A percentile compares a stretch with the other conserved stretches of the same genome.
Conservation (phyloP, 30 jellyfish, hydroid and myxozoan genomes). For the Phacellophora camtschatica region DNA sequence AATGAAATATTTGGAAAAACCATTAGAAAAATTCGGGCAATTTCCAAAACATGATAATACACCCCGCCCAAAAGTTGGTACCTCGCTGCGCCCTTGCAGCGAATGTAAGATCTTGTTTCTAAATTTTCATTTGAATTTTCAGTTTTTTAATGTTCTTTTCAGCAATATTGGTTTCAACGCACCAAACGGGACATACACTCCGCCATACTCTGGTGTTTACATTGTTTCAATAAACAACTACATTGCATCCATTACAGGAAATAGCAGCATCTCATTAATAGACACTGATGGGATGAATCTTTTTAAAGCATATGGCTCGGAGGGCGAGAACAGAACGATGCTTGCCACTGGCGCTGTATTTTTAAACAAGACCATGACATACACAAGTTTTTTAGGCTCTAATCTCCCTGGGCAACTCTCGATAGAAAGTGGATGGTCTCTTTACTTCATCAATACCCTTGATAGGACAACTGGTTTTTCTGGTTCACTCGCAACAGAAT, state of each 20-base stretch:
- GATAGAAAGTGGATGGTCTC: slow-evolving; percentile 62
- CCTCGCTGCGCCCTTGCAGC: too few relatives aligned
- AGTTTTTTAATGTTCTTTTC: neutral
- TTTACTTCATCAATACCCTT: slow-evolving; percentile 51
- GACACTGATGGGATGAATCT: slow-evolving; percentile 11
- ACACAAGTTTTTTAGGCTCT: slow-evolving; percentile 9
- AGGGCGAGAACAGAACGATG: slow-evolving; percentile 56
- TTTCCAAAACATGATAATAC: too few relatives aligned
- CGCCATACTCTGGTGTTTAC: slow-evolving; percentile 66
- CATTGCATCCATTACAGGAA: slow-evolving; percentile 60
- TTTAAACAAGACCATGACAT: slow-evolving; percentile 3
- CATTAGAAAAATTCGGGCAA: too few relatives aligned
- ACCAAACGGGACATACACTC: slow-evolving; percentile 63
- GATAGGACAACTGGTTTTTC: slow-evolving; percentile 31
- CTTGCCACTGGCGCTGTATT: slow-evolving; percentile 47
- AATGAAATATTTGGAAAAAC: too few relatives aligned
- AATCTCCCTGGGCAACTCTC: neutral
- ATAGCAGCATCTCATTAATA: slow-evolving; percentile 40
- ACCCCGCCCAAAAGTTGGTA: too few relatives aligned
- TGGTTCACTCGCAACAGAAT: slow-evolving; percentile 6
- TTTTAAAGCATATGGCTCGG: slow-evolving; percentile 46
- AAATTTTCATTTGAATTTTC: too few relatives aligned
- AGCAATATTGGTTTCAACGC: slow-evolving; percentile 81
- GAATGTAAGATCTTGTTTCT: too few relatives aligned
- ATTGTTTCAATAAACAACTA: slow-evolving; percentile 62